These are phyloP conservation scores for Ispidina picta DNA, from an alignment of 2,797 vertebrate species.

Conservation along the genomic window DNA sequence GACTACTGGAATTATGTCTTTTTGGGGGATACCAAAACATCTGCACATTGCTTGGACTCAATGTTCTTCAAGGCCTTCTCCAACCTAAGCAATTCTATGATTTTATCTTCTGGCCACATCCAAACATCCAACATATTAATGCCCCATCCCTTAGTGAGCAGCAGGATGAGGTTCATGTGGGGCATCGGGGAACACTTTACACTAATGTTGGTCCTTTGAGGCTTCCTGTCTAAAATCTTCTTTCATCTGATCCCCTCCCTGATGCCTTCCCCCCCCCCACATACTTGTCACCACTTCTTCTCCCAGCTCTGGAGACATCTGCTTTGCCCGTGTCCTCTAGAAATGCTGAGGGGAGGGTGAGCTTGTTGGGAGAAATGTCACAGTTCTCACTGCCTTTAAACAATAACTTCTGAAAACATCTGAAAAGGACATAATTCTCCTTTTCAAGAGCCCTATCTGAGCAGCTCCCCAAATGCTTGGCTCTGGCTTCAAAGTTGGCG, in stretches of 20 bases:
- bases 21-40: not conserved
- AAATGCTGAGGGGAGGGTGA: not conserved
- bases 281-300: constrained; percentile 53
- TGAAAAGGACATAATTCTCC: constrained; percentile 49
- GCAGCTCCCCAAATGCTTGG: constrained; percentile 62
- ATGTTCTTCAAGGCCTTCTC: too few relatives aligned
- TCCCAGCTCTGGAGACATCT: constrained; percentile 45
- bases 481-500: constrained; percentile 59
- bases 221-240: not conserved
- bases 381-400: constrained; percentile 34
- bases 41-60: too few relatives aligned
- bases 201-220: not conserved
- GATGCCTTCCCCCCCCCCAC: not conserved
- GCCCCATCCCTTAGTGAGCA: not conserved
- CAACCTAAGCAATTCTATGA: too few relatives aligned
- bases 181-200: not conserved
- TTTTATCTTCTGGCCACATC: not conserved
- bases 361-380: not conserved
- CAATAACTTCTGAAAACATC: constrained; percentile 68
- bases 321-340: constrained; percentile 33
- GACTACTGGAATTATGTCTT: not conserved
- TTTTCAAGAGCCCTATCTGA: constrained; percentile 49
- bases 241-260: constrained; percentile 10
- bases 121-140: accelerated
- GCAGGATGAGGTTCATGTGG: not conserved